A percentile compares a stretch with the other conserved stretches of the same genome.
These are phyloP conservation scores for Saturnia pavonia DNA, from an alignment of 2,888 invertebrate genomes.

Conservation along the genomic window DNA sequence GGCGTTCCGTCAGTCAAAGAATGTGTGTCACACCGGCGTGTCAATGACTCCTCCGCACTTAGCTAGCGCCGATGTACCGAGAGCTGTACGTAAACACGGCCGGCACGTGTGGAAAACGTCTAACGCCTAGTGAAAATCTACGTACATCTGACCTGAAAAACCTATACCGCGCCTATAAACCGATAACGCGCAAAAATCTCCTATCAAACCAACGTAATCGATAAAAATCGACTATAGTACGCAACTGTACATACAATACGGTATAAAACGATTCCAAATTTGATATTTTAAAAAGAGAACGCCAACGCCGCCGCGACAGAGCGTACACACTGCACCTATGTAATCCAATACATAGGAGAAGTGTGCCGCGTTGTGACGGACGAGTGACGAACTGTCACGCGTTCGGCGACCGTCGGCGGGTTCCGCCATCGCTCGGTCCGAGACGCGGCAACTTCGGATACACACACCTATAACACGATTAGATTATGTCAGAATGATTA, in stretches of 20 bases:
- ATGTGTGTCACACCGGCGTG: conserved; percentile 79
- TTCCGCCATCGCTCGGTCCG: conserved; percentile 47
- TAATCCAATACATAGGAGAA: conserved; percentile 65
- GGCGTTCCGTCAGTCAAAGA: conserved; percentile 65
- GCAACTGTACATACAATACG: conserved; percentile 1
- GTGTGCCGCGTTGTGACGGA: conserved; percentile 69
- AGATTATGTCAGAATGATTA: conserved; percentile 69
- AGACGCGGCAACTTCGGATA: conserved; percentile 18
- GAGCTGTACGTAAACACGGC: conserved; percentile 61
- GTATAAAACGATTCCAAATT: conserved; percentile 44
- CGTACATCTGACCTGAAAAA: conserved; percentile 42
- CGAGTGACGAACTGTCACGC: conserved; percentile 76
- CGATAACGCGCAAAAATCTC: conserved; percentile 38
- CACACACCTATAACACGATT: conserved; percentile 53
- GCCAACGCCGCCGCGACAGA: conserved; percentile 63
- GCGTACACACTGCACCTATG: conserved; percentile 66
- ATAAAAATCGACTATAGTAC: conserved; percentile 6
- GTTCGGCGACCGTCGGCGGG: conserved; percentile 59
- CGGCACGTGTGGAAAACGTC: conserved; percentile 67
- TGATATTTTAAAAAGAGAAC: conserved; percentile 57
- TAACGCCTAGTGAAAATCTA: conserved; percentile 45
- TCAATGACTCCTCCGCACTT: conserved; percentile 74
- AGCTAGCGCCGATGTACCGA: conserved; percentile 32
- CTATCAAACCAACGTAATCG: conserved; percentile 9
- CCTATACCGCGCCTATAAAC: conserved; percentile 46